Conservation (phyloP, 2,113 vertebrate genomes). For the Plecotus auritus region DNA sequence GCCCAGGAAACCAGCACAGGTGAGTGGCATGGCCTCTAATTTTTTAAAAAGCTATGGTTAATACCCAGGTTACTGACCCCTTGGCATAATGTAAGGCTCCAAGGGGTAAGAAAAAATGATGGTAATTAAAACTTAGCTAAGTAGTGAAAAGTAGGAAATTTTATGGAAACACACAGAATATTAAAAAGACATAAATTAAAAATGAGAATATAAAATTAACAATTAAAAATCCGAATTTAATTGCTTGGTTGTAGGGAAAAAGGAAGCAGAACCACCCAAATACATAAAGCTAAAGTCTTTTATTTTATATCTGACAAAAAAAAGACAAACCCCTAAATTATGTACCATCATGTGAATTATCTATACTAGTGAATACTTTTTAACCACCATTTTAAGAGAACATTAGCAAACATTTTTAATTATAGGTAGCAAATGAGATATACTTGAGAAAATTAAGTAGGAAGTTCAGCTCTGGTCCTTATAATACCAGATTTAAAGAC, state of each 20-base stretch:
- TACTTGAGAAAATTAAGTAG: constrained; percentile 16
- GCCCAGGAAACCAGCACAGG: neutral
- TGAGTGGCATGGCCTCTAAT: neutral
- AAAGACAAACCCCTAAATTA: neutral
- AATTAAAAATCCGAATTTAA: neutral
- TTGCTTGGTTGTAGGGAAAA: neutral
- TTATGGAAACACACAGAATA: neutral
- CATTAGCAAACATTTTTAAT: neutral
- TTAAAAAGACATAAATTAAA: neutral
- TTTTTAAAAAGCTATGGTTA: neutral
- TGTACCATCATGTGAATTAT: neutral
- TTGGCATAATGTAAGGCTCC: neutral
- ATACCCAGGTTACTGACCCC: neutral
- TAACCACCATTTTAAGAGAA: neutral
- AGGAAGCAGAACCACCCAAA: neutral
- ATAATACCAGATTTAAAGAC: neutral
- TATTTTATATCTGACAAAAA: neutral
- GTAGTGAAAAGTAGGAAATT: neutral
- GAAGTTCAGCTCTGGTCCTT: neutral
- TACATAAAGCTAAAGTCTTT: neutral
- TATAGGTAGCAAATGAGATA: neutral
- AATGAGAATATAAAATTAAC: constrained; percentile 25
- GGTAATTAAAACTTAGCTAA: neutral
- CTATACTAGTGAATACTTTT: neutral
- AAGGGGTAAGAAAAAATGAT: neutral